These are phyloP conservation scores for Pollachius pollachius DNA, from an alignment of 2,113 vertebrate species.

Conservation along the genomic window DNA sequence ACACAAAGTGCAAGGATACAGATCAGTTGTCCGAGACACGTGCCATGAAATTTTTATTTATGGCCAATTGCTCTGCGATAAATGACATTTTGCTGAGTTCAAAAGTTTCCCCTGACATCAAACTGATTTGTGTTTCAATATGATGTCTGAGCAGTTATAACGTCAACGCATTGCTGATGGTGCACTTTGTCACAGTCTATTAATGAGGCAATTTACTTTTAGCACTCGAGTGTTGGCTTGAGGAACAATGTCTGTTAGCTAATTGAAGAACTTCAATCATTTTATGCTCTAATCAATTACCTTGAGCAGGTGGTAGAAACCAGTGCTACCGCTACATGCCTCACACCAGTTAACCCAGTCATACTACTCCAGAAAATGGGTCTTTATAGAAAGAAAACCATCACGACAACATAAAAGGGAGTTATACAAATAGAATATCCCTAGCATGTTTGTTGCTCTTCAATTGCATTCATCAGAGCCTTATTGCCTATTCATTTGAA, in stretches of 20 bases:
- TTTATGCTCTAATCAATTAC: slow-evolving; percentile 72
- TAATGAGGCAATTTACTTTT: slow-evolving; percentile 39
- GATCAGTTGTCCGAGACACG: slow-evolving; percentile 26
- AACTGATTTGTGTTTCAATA: slow-evolving; percentile 65
- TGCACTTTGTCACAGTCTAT: slow-evolving; percentile 42
- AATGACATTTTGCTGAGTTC: slow-evolving; percentile 61
- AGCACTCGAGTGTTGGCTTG: slow-evolving; percentile 34
- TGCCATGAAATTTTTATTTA: slow-evolving; percentile 48
- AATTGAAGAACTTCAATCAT: slow-evolving; percentile 76
- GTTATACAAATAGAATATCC: neutral
- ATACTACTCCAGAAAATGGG: slow-evolving; percentile 51
- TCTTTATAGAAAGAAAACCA: slow-evolving; percentile 15
- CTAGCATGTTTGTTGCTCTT: too few relatives aligned
- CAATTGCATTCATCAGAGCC: too few relatives aligned
- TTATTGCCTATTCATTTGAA: too few relatives aligned
- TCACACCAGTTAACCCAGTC: slow-evolving; percentile 54
- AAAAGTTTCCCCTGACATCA: slow-evolving; percentile 59
- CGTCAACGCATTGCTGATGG: slow-evolving; percentile 59
- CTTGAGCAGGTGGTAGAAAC: slow-evolving; percentile 56
- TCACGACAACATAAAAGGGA: neutral
- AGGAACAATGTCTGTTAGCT: slow-evolving; percentile 59
- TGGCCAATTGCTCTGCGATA: slow-evolving; percentile 47
- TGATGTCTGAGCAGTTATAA: slow-evolving; percentile 58
- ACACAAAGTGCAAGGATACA: neutral
- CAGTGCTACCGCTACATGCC: slow-evolving; percentile 35